Evolutionary conservation across 2,888 invertebrate genomes (phyloP).

Genomic region (Diarsia dahlii): DNA sequence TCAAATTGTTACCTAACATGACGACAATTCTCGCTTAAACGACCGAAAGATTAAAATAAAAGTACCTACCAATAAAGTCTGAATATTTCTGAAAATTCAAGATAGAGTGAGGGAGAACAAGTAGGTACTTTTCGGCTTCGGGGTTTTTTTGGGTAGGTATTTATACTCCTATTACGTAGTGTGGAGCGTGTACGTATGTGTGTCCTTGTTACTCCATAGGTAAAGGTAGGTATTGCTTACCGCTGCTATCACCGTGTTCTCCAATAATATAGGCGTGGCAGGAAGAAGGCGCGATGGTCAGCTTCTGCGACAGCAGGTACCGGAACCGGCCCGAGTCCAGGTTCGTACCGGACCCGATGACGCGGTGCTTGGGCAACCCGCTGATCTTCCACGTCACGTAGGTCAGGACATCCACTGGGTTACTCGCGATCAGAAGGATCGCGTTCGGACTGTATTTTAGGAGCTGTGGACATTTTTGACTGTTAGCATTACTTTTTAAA

Average conservation of each 20-base stretch:
- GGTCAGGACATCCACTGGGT: constrained; percentile 98
- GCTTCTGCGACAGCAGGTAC: constrained; percentile 95
- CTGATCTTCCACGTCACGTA: constrained; percentile 99
- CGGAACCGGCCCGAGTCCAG: constrained; percentile 98
- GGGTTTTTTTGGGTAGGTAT: too few relatives aligned
- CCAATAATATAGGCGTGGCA: constrained; percentile 98
- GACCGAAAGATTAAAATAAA: neutral
- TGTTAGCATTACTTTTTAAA: neutral
- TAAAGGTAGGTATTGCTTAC: constrained; percentile 76
- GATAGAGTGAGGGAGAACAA: too few relatives aligned
- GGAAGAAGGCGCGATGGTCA: constrained; percentile 95
- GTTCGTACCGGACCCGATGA: constrained; percentile 98
- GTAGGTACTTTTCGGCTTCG: too few relatives aligned
- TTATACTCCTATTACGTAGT: too few relatives aligned
- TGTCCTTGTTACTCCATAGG: too few relatives aligned
- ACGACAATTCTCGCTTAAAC: neutral
- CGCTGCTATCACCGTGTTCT: constrained; percentile 97
- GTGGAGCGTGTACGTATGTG: too few relatives aligned
- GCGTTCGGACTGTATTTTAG: constrained; percentile 96
- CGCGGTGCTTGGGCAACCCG: constrained; percentile 96
- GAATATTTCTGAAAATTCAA: neutral
- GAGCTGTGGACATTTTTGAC: constrained; percentile 82
- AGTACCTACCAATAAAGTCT: neutral
- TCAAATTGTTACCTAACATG: neutral
- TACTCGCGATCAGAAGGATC: constrained; percentile 96